Base-by-base conservation (phyloP, 2,113 vertebrate species). In the Aldabrachelys gigantea region DNA sequence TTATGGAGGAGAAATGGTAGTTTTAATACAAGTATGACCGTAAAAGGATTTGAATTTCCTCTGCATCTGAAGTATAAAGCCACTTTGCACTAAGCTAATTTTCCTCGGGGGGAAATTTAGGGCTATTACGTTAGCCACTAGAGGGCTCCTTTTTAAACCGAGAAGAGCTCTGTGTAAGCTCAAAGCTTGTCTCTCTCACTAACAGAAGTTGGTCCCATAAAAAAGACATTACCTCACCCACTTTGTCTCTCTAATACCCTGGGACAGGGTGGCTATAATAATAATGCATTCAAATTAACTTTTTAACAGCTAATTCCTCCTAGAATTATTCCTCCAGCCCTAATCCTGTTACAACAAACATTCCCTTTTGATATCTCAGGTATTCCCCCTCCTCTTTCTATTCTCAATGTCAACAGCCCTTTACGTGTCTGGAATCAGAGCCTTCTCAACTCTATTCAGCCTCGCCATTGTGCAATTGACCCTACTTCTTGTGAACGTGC, bases 81-180 rank as follows among this genome's bases (percentile, higher is more conserved):
- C 65, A 38, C 35, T 72, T 72, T 72, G 65, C 65, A 38, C 9
- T 72, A n/a, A 50, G 22, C 29, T 59, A 29, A 41, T 54, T 50
- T 8, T 65, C 22, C 52, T 19, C 3, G 29, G 17, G 31, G 22
- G 22, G 29, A 79, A 82, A 9, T 84, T 50, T 47, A 59, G 5
- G 6, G 47, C 5, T 8, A 2, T 29, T 41, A 5, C 22, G 0
- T 0, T 24, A 91, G 82, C 93, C 92, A 47, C 90, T 59, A 92
- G 93, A 92, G 76, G 91, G 90, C 93, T 95, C 91, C 56, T 52
- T 72, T 35, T 59, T 52, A 72, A 87, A 62, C 12, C 89, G 38
- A 41, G 65, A n/a, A 10, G 65, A 72, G n/a, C 35, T 72, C n/a
- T 72, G 65, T 21, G 35, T n/a, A 72, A 72, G n/a, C 17, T 10